phyloP scores from a whole-genome alignment of 2,888 invertebrate species.

The Monopis laevigella region DNA sequence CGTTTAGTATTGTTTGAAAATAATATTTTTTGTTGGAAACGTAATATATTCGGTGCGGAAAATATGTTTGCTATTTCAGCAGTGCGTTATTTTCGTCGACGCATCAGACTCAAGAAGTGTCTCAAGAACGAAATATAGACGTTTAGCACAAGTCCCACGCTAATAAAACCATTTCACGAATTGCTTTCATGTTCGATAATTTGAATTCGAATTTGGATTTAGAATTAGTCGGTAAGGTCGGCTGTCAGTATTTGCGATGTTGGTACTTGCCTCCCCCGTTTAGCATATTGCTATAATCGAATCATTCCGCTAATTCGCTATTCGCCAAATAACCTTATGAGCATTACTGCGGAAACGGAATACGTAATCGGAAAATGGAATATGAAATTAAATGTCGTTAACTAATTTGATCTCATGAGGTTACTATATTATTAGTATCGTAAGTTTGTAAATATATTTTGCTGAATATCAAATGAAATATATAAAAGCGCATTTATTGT shows the following conservation, averaged over 20 bases:
- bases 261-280: conserved; percentile 27
- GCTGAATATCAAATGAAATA: too few species aligned
- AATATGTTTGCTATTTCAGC: conserved; percentile 42
- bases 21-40: neutral
- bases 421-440: too few species aligned
- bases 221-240: conserved; percentile 17
- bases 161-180: conserved; percentile 67
- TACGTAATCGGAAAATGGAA: conserved; percentile 41
- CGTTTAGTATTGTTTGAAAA: conserved; percentile 17
- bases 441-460: too few species aligned
- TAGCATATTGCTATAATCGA: conserved; percentile 36
- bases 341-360: conserved; percentile 36
- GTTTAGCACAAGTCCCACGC: conserved; percentile 53
- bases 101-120: conserved; percentile 36
- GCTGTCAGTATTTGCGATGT: conserved; percentile 14
- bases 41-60: conserved; percentile 17
- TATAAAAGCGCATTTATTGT: too few species aligned
- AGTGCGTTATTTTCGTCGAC: conserved; percentile 35
- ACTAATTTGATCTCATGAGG: too few species aligned
- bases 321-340: conserved; percentile 38
- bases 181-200: conserved; percentile 49
- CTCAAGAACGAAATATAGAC: conserved; percentile 24
- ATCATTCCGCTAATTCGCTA: conserved; percentile 33
- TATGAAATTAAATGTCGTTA: too few species aligned
- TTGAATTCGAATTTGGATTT: conserved; percentile 18